A percentile compares a stretch with the other conserved stretches of the same genome.
phyloP scores from a whole-genome alignment of 2,888 invertebrate genomes.

The Augiades crinisus region DNA sequence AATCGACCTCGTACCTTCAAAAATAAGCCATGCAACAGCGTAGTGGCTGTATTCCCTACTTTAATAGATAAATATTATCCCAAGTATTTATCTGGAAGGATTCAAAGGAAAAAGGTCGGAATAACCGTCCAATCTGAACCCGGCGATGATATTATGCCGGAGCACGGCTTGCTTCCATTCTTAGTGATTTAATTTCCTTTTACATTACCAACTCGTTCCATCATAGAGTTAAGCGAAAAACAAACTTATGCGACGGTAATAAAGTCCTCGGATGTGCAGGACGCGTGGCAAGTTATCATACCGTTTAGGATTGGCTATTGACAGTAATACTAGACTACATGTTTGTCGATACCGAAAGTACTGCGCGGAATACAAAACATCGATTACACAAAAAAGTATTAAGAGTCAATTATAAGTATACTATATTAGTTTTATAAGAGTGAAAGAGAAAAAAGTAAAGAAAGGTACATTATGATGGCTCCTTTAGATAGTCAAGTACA shows the following conservation, averaged over 20 bases:
- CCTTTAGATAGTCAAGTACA: too few relatives aligned
- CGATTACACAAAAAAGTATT: conserved; percentile 26
- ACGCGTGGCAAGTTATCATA: conserved; percentile 11
- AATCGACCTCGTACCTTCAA: too few relatives aligned
- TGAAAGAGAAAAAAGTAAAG: too few relatives aligned
- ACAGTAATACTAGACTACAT: conserved; percentile 35
- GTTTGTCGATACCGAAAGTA: conserved; percentile 30
- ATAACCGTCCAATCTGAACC: conserved; percentile 32
- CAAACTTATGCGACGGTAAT: neutral
- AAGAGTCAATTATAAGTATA: conserved; percentile 5
- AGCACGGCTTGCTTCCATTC: conserved; percentile 37
- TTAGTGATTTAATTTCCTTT: conserved; percentile 42
- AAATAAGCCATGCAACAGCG: neutral
- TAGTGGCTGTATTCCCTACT: neutral
- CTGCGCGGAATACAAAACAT: conserved; percentile 29
- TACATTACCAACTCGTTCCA: conserved; percentile 22
- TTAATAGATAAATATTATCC: conserved; percentile 11
- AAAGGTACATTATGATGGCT: too few relatives aligned
- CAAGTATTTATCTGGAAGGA: conserved; percentile 13
- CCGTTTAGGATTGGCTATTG: conserved; percentile 35
- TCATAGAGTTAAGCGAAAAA: neutral
- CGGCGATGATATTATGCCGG: conserved; percentile 36
- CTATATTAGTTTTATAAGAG: too few relatives aligned
- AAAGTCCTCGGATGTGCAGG: neutral
- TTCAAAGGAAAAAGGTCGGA: conserved; percentile 29